A percentile compares a stretch with the other conserved stretches of the same genome.
Conservation (phyloP, 2,888 invertebrate species). For the Oithona nana region DNA sequence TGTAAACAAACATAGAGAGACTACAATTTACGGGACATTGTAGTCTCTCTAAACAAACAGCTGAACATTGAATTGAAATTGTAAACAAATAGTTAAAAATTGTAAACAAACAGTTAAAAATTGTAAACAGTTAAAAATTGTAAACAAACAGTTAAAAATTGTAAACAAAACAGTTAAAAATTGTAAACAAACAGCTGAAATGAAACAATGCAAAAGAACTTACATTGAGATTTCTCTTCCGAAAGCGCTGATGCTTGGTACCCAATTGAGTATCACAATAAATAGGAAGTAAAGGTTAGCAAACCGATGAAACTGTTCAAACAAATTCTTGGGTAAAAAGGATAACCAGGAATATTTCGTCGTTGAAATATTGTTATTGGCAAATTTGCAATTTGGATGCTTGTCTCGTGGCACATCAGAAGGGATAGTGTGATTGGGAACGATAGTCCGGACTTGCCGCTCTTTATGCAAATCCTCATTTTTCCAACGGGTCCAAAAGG, state of each 20-base stretch:
- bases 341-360: conserved; percentile 84
- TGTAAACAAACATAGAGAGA: too few relatives aligned
- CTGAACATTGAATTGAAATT: too few relatives aligned
- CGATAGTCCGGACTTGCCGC: conserved; percentile 16
- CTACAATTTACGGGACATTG: too few relatives aligned
- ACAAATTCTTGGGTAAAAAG: conserved; percentile 82
- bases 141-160: too few relatives aligned
- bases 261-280: conserved; percentile 87
- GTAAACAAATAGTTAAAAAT: too few relatives aligned
- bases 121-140: too few relatives aligned
- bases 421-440: conserved; percentile 14
- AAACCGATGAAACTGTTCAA: conserved; percentile 84
- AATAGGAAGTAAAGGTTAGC: conserved; percentile 95
- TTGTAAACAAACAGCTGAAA: too few relatives aligned
- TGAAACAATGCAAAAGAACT: not conserved
- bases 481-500: conserved; percentile 32
- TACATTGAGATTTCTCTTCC: conserved; percentile 81
- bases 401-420: conserved; percentile 55
- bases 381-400: conserved; percentile 62
- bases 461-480: conserved; percentile 3
- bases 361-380: conserved; percentile 68
- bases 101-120: too few relatives aligned
- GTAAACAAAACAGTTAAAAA: too few relatives aligned
- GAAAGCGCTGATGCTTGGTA: conserved; percentile 80
- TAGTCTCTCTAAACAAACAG: too few relatives aligned